Conservation (phyloP, 2,113 vertebrate species). For the Thamnophis sirtalis region DNA sequence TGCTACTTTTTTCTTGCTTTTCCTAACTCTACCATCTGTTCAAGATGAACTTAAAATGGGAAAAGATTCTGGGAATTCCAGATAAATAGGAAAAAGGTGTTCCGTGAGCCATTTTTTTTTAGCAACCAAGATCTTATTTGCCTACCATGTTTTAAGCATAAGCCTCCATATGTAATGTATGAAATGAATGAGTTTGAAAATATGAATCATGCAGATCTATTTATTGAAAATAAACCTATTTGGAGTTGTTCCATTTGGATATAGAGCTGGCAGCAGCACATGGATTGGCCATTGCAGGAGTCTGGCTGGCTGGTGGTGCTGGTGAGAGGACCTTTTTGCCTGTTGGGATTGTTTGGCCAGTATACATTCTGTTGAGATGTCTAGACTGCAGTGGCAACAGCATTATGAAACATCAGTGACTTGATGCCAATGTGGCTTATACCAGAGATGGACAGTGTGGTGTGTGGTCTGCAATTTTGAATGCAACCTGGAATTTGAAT, state of each 20-base stretch:
- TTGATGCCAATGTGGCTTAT: background rate
- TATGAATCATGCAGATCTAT: background rate
- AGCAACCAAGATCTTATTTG: background rate
- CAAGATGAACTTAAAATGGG: background rate
- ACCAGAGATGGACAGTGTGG: background rate
- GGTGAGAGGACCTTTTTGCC: background rate
- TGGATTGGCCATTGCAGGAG: background rate
- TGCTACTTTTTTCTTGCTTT: background rate
- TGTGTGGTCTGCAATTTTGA: background rate
- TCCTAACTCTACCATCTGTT: background rate
- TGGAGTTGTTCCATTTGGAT: background rate
- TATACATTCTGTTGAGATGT: background rate
- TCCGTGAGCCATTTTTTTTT: background rate
- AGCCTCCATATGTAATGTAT: background rate
- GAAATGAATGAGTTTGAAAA: background rate
- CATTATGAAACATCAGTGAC: background rate
- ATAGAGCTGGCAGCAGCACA: background rate
- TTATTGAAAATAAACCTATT: background rate
- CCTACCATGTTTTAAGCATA: background rate
- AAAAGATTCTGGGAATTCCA: background rate
- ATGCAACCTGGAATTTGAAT: background rate
- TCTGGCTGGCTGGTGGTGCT: background rate
- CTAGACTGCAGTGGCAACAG: background rate
- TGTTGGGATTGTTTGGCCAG: background rate
- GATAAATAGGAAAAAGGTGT: background rate